A percentile compares a stretch with the other conserved stretches of the same genome.
These are phyloP conservation scores for Macaca mulatta DNA, from an alignment of 2,113 vertebrate genomes.

Conservation along the genomic window DNA sequence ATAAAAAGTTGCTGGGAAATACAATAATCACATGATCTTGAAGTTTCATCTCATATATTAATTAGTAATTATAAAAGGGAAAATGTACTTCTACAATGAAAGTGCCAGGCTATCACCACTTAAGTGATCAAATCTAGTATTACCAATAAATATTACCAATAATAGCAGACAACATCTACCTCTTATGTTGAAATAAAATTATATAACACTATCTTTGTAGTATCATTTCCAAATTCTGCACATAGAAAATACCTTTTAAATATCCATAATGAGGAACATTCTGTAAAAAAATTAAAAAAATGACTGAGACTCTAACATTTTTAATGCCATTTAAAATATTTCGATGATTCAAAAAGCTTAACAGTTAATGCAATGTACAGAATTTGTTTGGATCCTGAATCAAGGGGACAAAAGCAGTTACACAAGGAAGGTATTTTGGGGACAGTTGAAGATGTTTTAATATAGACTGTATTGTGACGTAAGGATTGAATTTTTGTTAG, in stretches of 20 bases:
- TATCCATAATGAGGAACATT: not conserved
- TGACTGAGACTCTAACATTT: not conserved
- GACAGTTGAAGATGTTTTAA: too few relatives aligned
- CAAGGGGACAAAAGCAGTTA: not conserved
- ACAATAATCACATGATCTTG: not conserved
- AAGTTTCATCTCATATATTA: not conserved
- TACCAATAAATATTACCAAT: too few relatives aligned
- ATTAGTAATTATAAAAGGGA: not conserved
- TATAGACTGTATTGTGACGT: not conserved
- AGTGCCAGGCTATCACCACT: not conserved
- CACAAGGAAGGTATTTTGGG: not conserved
- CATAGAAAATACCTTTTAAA: not conserved
- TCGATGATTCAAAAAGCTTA: not conserved
- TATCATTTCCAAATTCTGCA: not conserved
- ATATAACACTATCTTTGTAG: accelerated
- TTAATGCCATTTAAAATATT: not conserved
- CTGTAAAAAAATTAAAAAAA: not conserved
- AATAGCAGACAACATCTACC: accelerated
- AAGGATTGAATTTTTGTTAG: not conserved
- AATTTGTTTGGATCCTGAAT: not conserved
- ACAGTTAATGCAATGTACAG: not conserved
- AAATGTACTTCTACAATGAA: not conserved
- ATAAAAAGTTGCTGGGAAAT: not conserved
- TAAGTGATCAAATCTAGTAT: not conserved
- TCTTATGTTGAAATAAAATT: not conserved